A percentile compares a stretch with the other conserved stretches of the same genome.
phyloP scores from a whole-genome alignment of 2,797 vertebrate species.

The Sphenodon punctatus region DNA sequence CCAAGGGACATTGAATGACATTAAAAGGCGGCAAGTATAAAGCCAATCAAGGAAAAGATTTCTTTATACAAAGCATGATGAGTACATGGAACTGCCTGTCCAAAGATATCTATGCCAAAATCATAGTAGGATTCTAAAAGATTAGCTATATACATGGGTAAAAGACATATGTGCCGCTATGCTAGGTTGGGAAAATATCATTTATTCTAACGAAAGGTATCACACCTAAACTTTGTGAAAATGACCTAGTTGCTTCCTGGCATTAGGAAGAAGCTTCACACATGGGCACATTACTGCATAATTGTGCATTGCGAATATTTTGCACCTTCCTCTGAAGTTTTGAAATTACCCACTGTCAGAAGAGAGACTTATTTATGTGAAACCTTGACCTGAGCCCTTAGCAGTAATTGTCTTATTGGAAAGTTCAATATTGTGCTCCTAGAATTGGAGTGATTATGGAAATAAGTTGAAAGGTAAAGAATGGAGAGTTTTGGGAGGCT shows the following conservation, averaged over 20 bases:
- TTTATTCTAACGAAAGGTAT: background rate
- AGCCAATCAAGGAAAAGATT: background rate
- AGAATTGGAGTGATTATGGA: background rate
- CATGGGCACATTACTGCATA: background rate
- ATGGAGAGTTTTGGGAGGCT: accelerated
- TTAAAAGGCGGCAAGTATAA: background rate
- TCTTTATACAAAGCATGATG: background rate
- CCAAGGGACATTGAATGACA: accelerated
- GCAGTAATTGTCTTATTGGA: background rate
- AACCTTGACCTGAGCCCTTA: background rate
- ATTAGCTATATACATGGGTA: background rate
- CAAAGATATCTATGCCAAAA: background rate
- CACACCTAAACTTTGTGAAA: accelerated
- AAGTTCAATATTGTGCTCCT: background rate
- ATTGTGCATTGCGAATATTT: background rate
- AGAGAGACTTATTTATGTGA: background rate
- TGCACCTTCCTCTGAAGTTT: accelerated
- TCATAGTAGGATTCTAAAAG: accelerated
- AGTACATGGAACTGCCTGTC: accelerated
- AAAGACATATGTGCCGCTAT: background rate
- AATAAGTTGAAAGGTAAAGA: background rate
- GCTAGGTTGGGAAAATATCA: background rate
- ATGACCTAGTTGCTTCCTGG: background rate
- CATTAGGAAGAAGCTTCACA: background rate
- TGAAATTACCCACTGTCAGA: background rate